A percentile compares a stretch with the other conserved stretches of the same genome.
Evolutionary conservation across 2,113 vertebrate genomes (phyloP).

Genomic region (Caracal caracal): DNA sequence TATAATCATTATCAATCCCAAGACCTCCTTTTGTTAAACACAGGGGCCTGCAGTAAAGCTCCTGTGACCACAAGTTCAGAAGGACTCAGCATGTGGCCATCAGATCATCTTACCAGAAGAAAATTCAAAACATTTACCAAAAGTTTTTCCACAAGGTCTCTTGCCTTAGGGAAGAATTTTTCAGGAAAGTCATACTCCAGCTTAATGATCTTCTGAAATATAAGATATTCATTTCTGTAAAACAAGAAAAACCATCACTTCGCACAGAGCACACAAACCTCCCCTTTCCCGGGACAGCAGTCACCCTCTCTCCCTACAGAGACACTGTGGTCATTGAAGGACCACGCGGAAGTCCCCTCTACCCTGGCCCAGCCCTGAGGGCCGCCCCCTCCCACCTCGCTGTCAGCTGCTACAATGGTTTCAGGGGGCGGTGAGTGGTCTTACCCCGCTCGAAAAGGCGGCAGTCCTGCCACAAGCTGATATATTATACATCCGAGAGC

Average conservation of each 20-base stretch:
- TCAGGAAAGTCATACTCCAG: slow-evolving; percentile 99
- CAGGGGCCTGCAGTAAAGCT: not conserved
- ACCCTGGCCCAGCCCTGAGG: not conserved
- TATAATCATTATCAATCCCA: not conserved
- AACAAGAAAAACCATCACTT: slow-evolving; percentile 66
- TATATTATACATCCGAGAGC: slow-evolving; percentile 99
- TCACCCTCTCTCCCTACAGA: not conserved
- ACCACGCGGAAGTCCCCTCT: accelerated
- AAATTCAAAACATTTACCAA: slow-evolving; percentile 88
- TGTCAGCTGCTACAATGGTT: not conserved
- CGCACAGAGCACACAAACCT: not conserved
- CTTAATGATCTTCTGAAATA: slow-evolving; percentile 99
- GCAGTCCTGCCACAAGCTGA: slow-evolving; percentile 98
- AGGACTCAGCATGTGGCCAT: not conserved
- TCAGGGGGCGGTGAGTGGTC: slow-evolving; percentile 38
- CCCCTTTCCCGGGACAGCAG: not conserved
- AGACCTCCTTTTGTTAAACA: not conserved
- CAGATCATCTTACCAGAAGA: not conserved
- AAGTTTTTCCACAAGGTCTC: slow-evolving; percentile 97
- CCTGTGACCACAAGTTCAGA: not conserved
- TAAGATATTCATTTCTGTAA: slow-evolving; percentile 98
- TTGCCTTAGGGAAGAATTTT: slow-evolving; percentile 99
- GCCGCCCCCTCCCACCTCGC: not conserved
- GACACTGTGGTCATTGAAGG: not conserved
- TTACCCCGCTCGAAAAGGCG: slow-evolving; percentile 99